Base-by-base conservation (phyloP, 1,140 invertebrate genomes). In the Zaprionus ornatus region DNA sequence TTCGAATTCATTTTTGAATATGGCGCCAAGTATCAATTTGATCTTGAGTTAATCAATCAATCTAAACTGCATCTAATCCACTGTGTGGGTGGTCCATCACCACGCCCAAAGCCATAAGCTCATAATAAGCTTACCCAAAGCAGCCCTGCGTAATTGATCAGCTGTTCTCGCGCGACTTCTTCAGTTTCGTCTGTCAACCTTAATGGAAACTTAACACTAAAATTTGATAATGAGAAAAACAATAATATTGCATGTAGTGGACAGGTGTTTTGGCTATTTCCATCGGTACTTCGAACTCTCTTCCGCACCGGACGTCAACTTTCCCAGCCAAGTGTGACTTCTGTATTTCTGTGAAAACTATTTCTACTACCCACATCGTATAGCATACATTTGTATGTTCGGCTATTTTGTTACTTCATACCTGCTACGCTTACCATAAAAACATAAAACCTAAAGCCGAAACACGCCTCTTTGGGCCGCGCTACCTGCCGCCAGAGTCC, bases 101-200 rank as follows among this genome's bases (percentile, higher is more conserved):
- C 73, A 64, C 66, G 40, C 73, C 68, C 67, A 63, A 57, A 29
- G 25, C 35, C 21, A 45, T 23, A 13, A 13, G 23, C 48, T 7
- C 6, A 32, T 32, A 10, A 25, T 27, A 54, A 59, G 67, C 54
- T 75, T 6, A 9, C 0, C 23, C 32, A 37, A 32, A 60, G 60
- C 68, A 76, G 68, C 74, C 60, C 74, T 76, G 68, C n/a, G 9
- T 23, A n/a, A 5, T n/a, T 3, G 52, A 76, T 45, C 74, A 76
- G 74, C 74, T 76, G 74, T 37, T 70, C 0, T 4, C 1, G 40
- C 19, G 2, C 9, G 6, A 17, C n/a, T 17, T 42, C 52, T 50
- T 10, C 3, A 50, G n/a, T 50, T 32, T 10, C n/a, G 9, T 19
- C 12, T 21, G 45, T 23, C 17, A 19, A 50, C 17, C 12, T 21